Conservation (phyloP, 2,113 vertebrate species). For the Dasyprocta punctata region DNA sequence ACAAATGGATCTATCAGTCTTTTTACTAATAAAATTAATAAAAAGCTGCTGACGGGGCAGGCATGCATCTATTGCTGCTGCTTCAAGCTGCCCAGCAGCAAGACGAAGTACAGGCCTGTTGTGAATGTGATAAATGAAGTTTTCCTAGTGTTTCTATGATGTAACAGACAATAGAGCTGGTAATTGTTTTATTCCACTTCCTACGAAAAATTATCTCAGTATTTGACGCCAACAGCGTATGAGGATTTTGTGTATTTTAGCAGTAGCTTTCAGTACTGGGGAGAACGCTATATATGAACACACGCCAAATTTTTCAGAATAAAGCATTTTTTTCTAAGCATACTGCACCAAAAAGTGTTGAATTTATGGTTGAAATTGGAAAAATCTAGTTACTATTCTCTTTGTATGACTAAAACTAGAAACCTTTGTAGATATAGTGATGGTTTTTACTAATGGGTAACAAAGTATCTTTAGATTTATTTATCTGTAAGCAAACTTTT, state of each 20-base stretch:
- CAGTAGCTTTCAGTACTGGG: background rate
- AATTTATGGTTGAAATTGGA: conserved; percentile 38
- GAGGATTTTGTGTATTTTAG: background rate
- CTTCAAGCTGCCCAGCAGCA: background rate
- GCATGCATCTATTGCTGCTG: background rate
- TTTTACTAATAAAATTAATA: background rate
- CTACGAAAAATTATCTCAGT: background rate
- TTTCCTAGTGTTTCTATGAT: background rate
- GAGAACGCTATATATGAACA: background rate
- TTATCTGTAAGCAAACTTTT: background rate
- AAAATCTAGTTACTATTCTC: background rate
- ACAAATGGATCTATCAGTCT: background rate
- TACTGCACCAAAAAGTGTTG: background rate
- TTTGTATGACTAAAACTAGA: background rate
- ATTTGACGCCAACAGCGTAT: background rate
- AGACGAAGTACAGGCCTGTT: background rate
- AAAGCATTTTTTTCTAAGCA: background rate
- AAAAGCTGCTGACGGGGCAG: background rate
- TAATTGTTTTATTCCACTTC: background rate
- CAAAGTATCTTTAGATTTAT: background rate
- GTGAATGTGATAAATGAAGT: background rate
- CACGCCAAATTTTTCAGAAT: background rate
- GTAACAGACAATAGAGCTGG: background rate
- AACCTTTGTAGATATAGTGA: background rate
- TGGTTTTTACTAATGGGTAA: background rate